phyloP scores from a whole-genome alignment of 2,888 invertebrate genomes.

The Ganaspis brasiliensis region DNA sequence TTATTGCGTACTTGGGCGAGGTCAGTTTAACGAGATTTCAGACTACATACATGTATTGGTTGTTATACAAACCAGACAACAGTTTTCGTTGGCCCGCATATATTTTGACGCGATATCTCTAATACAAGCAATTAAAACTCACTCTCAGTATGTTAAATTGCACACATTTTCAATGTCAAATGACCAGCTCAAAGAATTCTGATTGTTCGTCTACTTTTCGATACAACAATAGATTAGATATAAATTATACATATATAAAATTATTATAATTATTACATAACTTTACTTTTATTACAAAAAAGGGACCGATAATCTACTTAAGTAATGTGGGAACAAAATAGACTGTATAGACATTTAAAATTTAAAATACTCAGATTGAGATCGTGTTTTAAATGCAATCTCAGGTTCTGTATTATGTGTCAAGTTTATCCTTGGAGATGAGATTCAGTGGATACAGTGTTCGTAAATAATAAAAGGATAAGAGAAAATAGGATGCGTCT shows the following conservation, averaged over 20 bases:
- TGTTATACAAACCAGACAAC: slow-evolving; percentile 5
- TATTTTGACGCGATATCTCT: background rate
- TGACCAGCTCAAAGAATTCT: too few species aligned
- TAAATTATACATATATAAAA: too few species aligned
- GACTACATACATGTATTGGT: slow-evolving; percentile 19
- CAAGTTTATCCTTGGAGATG: slow-evolving; percentile 7
- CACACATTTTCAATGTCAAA: too few species aligned
- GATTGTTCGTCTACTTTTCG: too few species aligned
- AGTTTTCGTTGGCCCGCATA: slow-evolving; percentile 28
- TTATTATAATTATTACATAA: too few species aligned
- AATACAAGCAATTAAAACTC: slow-evolving; percentile 4
- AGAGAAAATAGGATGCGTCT: slow-evolving; percentile 26
- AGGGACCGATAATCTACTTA: too few species aligned
- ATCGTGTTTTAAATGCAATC: background rate
- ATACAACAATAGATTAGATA: too few species aligned
- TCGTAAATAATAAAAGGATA: slow-evolving; percentile 19
- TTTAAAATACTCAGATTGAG: background rate
- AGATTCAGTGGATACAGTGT: slow-evolving; percentile 34
- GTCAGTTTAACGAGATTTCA: slow-evolving; percentile 54
- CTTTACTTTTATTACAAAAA: too few species aligned
- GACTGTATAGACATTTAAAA: slow-evolving; percentile 23
- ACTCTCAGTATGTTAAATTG: too few species aligned
- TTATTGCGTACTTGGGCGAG: slow-evolving; percentile 59
- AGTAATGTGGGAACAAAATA: too few species aligned
- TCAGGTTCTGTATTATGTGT: slow-evolving; percentile 17